phyloP scores from a whole-genome alignment of 2,113 vertebrate genomes.

The Saiga tatarica region DNA sequence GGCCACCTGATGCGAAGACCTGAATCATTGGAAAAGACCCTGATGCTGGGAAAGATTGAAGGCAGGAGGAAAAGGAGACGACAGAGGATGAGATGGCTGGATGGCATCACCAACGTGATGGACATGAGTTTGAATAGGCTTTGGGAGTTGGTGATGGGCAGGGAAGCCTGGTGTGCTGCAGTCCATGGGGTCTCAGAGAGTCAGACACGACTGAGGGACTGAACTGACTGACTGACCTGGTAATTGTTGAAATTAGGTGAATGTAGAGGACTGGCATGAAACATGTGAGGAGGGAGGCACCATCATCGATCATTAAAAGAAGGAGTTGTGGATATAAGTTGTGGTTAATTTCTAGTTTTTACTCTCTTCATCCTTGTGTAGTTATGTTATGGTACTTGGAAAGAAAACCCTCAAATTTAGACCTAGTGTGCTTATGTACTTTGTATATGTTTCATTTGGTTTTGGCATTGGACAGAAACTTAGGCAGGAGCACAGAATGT shows the following conservation, averaged over 20 bases:
- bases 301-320: not conserved
- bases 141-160: not conserved
- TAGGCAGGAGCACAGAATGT: not conserved
- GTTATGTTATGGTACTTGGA: not conserved
- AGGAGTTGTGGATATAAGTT: not conserved
- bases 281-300: not conserved
- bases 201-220: not conserved
- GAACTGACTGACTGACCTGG: not conserved
- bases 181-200: not conserved
- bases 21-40: not conserved
- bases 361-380: not conserved
- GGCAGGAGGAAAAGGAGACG: not conserved
- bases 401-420: not conserved
- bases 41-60: not conserved
- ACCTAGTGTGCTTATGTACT: not conserved
- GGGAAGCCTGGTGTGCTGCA: not conserved
- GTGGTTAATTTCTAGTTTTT: not conserved
- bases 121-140: not conserved
- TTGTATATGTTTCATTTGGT: not conserved
- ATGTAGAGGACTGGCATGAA: not conserved
- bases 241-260: not conserved
- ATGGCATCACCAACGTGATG: not conserved
- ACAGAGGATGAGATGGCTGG: not conserved
- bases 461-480: not conserved
- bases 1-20: accelerated